Base-by-base conservation (phyloP, 1,140 invertebrate species). In the Brachionus sp. region DNA sequence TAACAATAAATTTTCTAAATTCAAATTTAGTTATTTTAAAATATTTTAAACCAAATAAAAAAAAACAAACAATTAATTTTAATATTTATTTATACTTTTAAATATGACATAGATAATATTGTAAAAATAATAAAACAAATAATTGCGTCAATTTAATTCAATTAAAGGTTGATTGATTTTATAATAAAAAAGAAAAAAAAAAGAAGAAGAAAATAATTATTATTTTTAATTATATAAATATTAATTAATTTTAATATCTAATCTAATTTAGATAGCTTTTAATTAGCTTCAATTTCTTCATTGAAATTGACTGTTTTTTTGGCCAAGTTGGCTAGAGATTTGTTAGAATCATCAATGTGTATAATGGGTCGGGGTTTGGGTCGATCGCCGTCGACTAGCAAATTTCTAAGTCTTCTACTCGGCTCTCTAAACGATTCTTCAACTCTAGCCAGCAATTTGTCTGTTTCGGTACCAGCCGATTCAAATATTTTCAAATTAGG, bases 391-490 rank as follows among this genome's bases (percentile, higher is more conserved):
- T 75, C 70, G 23, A 46, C 39, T 2, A 75, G n/a, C 25, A 75
- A 46, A 75, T 75, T 75, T 46, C 70, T 44, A 0, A 75, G 25
- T 75, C 70, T 29, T 75, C 70, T 75, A 6, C 7, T 46, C 44
- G 70, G 70, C 70, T 75, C 70, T 75, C 70, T 75, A 19, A 75
- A 75, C 4, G 70, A 75, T 44, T 44, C 42, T 39, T 75, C 70
- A 9, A 75, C 42, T n/a, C 42, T 29, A 13, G 37, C 42, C 10
- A 75, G 13, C 19, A 75, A 46, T 46, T 46, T 44, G 12, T 75
- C 70, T 10, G 39, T 75, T 13, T 75, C 70, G 13, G n/a, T 35
- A 3, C 42, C 70, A 46, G 37, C 19, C 9, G 37, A 75, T 46
- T 75, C 9, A 75, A 6, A 19, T n/a, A 16, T 75, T 46, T 46